Base-by-base conservation (phyloP, 2,113 vertebrate species). In the Urocynchramus pylzowi region DNA sequence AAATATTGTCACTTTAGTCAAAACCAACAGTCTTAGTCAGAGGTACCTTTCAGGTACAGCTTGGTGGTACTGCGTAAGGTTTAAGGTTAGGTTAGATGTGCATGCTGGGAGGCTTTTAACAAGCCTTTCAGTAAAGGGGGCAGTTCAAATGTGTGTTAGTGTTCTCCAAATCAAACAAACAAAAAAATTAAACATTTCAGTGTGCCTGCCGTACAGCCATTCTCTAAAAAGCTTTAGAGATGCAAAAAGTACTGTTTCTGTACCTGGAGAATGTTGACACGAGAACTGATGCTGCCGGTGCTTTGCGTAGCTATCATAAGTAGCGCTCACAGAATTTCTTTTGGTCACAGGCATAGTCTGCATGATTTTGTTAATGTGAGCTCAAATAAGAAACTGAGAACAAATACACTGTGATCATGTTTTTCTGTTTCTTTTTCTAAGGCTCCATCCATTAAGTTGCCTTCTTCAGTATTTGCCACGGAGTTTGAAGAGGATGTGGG, bases 401-500 rank as follows among this genome's bases (percentile, higher is more conserved):
- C 16, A 44, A 44, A 4, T 77, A 28, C 7, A 26, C 33, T 83
- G 16, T 70, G 33, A 27, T 69, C 3, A 3, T 35, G 5, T 0
- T 8, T 24, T 42, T 75, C 44, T 78, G 64, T 56, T 81, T 42
- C 76, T 53, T 56, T 95, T 70, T 88, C n/a, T 95, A 93, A 99
- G 99, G 97, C 84, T 19, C 85, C 97, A 11, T 97, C 98, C 56
- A 98, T 99, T 97, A 98, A 98, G 13, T 98, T 99, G 89, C 99
- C 99, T 23, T 99, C 99, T 4, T 99, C 99, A 0, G 99, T 99
- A 70, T 99, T 99, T 89, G 99, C 99, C 47, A 99, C 99, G 6
- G 99, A 99, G 92, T 99, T 99, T 97, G 99, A 99, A 94, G 99
- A 99, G 95, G 98, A 99, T 74, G 98, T 99, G 33, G 99, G 99